Evolutionary conservation across 2,113 vertebrate genomes (phyloP), one percentile per base, ranked within the genome.

Genomic region (Otolemur garnettii): DNA sequence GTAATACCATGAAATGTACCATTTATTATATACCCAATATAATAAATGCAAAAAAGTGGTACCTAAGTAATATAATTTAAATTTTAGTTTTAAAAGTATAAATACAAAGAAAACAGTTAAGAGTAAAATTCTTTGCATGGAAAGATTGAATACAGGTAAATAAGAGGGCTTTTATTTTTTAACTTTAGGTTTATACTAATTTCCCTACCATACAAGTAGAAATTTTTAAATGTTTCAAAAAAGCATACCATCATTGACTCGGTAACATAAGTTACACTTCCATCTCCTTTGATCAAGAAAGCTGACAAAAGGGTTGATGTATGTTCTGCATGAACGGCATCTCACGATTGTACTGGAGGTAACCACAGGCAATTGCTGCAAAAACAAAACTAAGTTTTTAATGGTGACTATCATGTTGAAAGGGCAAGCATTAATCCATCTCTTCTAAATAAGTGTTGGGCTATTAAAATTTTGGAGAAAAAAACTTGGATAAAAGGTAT

Each of bases 191-290:
- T 81, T 94, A 33, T 83, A 66, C 80, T 87, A 87, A 81, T 95
- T 82, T 97, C 60, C 80, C 33, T 38, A 84, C 13, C 87, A 71
- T 10, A 5, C 21, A 90, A 90, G 72, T 17, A 95, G 55, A 89
- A 86, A 83, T 55, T 53, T 78, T 57, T 45, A 78, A 92, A 84
- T 60, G 14, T 82, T 80, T 90, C 3, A 50, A 30, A 83, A 68
- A 82, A 75, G 91, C 98, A 97, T 98, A 99, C 99, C 99, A 96
- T 99, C 99, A 66, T 99, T 99, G 97, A 99, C 99, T 98, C 99
- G 98, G 91, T 99, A 99, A 98, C 99, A 99, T 96, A 99, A 98
- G 97, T 99, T 99, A 98, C 99, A 99, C 95, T 99, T 99, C 99
- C 99, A 99, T 88, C 99, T 99, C 97, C 99, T 99, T 97, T 99